These are phyloP conservation scores for Leptarthrus brevirostris DNA, from an alignment of 2,888 invertebrate genomes.

Conservation along the genomic window DNA sequence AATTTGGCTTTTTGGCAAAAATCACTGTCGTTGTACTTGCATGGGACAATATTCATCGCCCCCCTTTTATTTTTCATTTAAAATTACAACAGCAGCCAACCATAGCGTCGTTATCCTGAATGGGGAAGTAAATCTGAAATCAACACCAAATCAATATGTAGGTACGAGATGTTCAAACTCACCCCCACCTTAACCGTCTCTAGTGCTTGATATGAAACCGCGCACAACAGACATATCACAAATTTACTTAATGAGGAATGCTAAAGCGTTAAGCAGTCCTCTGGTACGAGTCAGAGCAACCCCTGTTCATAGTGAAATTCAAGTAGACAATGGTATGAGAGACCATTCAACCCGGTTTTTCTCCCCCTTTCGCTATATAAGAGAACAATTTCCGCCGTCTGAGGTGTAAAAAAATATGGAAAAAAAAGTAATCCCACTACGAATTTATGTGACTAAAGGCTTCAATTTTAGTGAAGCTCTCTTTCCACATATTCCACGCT, in stretches of 20 bases:
- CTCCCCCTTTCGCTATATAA: constrained; percentile 27
- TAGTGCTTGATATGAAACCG: constrained; percentile 28
- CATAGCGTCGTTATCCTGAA: too few species aligned
- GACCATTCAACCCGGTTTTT: constrained; percentile 37
- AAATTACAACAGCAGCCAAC: too few species aligned
- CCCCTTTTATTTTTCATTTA: background rate
- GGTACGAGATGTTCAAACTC: background rate
- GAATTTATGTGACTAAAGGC: constrained; percentile 28
- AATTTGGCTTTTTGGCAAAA: too few species aligned
- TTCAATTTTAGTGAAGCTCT: constrained; percentile 31
- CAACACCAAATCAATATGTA: constrained; percentile 40
- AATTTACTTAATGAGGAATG: constrained; percentile 38
- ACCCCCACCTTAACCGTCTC: background rate
- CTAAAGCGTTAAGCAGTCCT: constrained; percentile 33
- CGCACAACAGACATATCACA: constrained; percentile 23
- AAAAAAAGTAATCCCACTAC: constrained; percentile 34
- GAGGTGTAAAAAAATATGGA: constrained; percentile 37
- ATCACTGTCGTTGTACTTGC: background rate
- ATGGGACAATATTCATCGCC: background rate
- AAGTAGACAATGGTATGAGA: constrained; percentile 28
- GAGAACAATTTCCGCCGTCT: constrained; percentile 37
- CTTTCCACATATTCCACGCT: background rate
- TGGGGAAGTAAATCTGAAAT: constrained; percentile 2
- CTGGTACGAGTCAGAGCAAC: background rate
- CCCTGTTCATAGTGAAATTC: background rate